Base-by-base conservation (phyloP, 1,140 invertebrate species). In the Pseudobourletiella spinata region DNA sequence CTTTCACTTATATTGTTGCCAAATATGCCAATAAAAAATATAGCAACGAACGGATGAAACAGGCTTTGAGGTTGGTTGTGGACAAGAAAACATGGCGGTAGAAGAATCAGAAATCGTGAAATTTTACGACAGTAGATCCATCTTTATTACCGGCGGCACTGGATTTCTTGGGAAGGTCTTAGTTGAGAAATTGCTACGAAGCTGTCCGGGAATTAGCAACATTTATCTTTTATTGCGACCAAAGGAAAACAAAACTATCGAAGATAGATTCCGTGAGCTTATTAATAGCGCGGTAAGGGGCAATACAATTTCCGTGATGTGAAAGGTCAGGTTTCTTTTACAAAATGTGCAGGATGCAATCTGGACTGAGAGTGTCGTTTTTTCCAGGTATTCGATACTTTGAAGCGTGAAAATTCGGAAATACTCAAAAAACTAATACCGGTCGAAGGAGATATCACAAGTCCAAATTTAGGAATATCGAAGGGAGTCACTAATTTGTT, bases 111-210 rank as follows among this genome's bases (percentile, higher is more conserved):
- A 29, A 32, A 76, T 80, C 56, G 73, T 76, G 29, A 74, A 79
- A 24, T 87, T 84, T 70, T 86, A 81, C 72, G 71, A 74, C 1
- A 80, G 78, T 0, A 76, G 78, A 15, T 78, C 76, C 22, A 71
- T 86, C n/a, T 77, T 86, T 35, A 68, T 81, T 22, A 81, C 84
- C 65, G 71, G 84, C 0, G 79, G 76, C 2, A 86, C 85, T 4
- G 88, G 81, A 70, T 92, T 85, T 75, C 79, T 82, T 67, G 88
- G 79, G 67, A 90, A 87, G 76, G 85, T 86, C 2, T 73, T 91
- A 0, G 73, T 91, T 22, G 89, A 91, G 76, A 92, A 91, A 73
- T 74, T 92, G 2, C 74, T 91, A 14, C 75, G 88, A 43, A 83
- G 83, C 20, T 91, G 88, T 74, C 80, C 82, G 14, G 79, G 80